These are phyloP conservation scores for Phymatocera aterrima DNA, from an alignment of 2,888 invertebrate species.

Conservation along the genomic window DNA sequence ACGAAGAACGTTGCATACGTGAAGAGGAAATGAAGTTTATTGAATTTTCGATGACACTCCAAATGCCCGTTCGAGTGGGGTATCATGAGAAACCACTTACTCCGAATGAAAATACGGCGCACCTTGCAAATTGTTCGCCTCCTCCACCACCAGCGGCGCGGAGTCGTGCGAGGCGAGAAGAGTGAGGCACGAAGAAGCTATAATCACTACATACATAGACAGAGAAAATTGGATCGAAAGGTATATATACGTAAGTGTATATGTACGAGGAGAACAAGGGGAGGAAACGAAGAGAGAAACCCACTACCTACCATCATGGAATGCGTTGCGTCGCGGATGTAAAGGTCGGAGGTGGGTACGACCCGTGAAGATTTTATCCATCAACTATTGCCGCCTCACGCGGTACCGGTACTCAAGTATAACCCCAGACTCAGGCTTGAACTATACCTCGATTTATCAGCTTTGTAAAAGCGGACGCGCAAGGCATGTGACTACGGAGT, in stretches of 20 bases:
- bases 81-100: too few species aligned
- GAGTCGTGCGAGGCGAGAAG: neutral
- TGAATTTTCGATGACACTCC: too few species aligned
- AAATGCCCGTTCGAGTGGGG: too few species aligned
- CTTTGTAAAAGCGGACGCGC: too few species aligned
- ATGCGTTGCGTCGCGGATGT: constrained; percentile 35
- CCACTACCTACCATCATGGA: constrained; percentile 35
- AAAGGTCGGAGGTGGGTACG: constrained; percentile 28
- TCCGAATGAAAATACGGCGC: too few species aligned
- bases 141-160: too few species aligned
- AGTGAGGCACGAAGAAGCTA: constrained; percentile 12
- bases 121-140: too few species aligned
- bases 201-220: neutral
- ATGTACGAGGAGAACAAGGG: neutral
- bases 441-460: neutral
- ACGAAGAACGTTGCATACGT: too few species aligned
- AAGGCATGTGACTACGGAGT: too few species aligned
- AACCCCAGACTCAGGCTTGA: neutral
- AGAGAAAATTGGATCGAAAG: neutral
- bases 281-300: constrained; percentile 3
- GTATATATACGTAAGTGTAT: neutral
- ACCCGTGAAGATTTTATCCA: constrained; percentile 39
- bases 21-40: too few species aligned
- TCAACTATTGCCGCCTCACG: constrained; percentile 23
- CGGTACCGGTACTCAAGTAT: neutral